Conservation (phyloP, 1,140 invertebrate genomes). For the Drosophila subobscura region DNA sequence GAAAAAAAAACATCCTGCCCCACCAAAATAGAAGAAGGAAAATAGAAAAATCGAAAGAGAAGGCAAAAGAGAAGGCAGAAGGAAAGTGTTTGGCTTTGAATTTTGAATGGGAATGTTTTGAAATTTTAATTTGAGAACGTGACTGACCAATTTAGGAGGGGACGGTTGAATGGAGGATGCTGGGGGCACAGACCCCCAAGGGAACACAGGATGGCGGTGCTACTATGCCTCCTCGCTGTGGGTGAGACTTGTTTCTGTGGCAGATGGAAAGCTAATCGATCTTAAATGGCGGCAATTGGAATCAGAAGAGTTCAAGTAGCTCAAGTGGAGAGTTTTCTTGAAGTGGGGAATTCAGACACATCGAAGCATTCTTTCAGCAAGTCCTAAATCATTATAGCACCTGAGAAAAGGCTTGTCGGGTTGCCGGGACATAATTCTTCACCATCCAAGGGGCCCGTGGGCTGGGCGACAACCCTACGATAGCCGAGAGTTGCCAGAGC, state of each 20-base stretch:
- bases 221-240: too few relatives aligned
- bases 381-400: constrained; percentile 2
- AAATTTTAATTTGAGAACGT: constrained; percentile 49
- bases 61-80: too few relatives aligned
- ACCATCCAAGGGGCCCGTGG: too few relatives aligned
- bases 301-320: neutral
- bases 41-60: constrained; percentile 1
- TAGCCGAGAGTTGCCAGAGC: too few relatives aligned
- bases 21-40: neutral
- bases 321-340: neutral
- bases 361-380: constrained; percentile 10
- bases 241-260: neutral
- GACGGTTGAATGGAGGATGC: neutral
- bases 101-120: constrained; percentile 32
- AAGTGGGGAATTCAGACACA: neutral
- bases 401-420: neutral
- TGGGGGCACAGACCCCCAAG: neutral
- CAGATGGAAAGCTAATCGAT: neutral
- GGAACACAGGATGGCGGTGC: neutral
- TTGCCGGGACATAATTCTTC: too few relatives aligned
- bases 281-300: neutral
- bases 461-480: too few relatives aligned
- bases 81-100: constrained; percentile 11
- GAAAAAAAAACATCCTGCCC: neutral
- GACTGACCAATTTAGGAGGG: constrained; percentile 30